Evolutionary conservation across 2,888 invertebrate species (phyloP), one percentile per base, ranked within the genome.

Genomic region (Cylloceria caligata): DNA sequence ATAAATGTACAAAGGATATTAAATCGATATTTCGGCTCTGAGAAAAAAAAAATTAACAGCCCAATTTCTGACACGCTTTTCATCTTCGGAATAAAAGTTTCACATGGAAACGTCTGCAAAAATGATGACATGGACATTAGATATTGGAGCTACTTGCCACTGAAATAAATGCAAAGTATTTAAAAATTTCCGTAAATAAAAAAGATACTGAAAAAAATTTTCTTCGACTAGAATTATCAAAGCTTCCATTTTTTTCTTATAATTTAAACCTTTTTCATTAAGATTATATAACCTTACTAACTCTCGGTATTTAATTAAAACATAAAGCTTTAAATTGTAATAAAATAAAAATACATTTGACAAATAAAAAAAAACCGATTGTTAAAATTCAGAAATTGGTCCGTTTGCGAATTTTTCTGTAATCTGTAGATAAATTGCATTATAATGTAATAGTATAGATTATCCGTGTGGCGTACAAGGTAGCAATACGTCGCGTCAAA

Each of bases 1-100:
- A 4, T 19, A 4, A 30, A 42, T 42, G 57, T 60, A 60, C 45
- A 71, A 71, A 71, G 49, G 73, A 47, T 74, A 19, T 67, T 67
- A 74, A 55, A 1, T 67, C 57, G 39, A 74, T 74, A 42, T 42
- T 60, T 68, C 27, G 34, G 19, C 16, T 39, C 34, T 19, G n/a
- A n/a, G n/a, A 67, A 62, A 64, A 42, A 47, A 78, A 67, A 57
- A 30, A 4, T 24, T 0, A 11, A 64, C 64, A 21, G 19, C 9
- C 60, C 34, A 60, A 60, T 34, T 60, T 60, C 60, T 34, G 34
- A 19, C 19, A 36, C 9, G 36, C 9, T 19, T 34, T 60, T 27
- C 55, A 34, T 16, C 7, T 2, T 6, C 16, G n/a, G 5, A 2
- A 30, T 16, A 57, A 30, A 57, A 34, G 9, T 16, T 57, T 7